Evolutionary conservation across 2,113 vertebrate genomes (phyloP).

Genomic region (Indicator maculatus): DNA sequence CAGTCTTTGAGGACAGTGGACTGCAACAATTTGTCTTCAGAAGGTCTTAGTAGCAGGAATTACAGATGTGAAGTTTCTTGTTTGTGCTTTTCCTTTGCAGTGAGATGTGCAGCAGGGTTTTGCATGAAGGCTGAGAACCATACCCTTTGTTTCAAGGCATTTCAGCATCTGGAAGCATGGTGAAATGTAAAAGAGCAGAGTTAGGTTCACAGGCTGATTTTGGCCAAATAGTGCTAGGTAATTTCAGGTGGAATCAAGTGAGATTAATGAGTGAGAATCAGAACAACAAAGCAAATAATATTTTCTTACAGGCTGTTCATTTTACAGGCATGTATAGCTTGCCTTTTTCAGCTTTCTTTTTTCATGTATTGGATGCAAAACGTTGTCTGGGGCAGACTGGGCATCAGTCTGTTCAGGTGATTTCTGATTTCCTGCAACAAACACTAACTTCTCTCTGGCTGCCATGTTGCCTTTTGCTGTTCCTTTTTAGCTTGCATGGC

Average conservation of each 20-base stretch:
- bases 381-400: neutral
- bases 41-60: neutral
- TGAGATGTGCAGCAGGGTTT: neutral
- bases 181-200: neutral
- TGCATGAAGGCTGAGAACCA: neutral
- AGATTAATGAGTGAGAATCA: neutral
- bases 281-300: neutral
- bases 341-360: neutral
- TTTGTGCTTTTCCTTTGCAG: neutral
- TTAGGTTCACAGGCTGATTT: neutral
- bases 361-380: neutral
- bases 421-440: neutral
- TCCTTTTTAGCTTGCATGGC: neutral
- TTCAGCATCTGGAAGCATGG: neutral
- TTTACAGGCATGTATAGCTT: neutral
- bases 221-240: neutral
- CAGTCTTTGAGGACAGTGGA: neutral
- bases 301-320: neutral
- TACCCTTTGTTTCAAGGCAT: neutral
- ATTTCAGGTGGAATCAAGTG: neutral
- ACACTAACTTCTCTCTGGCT: neutral
- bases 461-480: neutral
- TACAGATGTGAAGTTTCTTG: neutral
- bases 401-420: rapidly evolving
- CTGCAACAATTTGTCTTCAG: neutral